These are phyloP conservation scores for Xiphophorus hellerii DNA, from an alignment of 2,113 vertebrate species.

Conservation along the genomic window DNA sequence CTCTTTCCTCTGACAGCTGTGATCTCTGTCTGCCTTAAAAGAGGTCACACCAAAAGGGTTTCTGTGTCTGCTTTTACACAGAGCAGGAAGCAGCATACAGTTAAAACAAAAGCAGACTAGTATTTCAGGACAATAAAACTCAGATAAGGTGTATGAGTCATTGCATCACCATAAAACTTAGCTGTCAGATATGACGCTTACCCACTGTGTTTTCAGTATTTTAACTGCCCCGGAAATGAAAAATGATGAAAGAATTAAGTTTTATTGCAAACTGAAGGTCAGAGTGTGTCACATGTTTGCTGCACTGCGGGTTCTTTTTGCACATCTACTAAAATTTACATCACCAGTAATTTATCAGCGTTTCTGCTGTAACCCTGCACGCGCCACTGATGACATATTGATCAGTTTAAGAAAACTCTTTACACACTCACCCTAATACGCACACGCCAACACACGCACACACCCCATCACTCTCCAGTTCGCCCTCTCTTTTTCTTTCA, in stretches of 20 bases:
- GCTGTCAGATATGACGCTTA: background rate
- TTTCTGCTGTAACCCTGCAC: constrained; percentile 15
- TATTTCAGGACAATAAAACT: background rate
- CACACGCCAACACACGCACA: constrained; percentile 23
- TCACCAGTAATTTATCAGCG: constrained; percentile 1
- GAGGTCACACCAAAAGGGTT: constrained; percentile 57
- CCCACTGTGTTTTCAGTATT: background rate
- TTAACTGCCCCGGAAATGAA: background rate
- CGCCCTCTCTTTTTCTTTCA: constrained; percentile 38
- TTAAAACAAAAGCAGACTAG: background rate
- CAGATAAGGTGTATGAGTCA: background rate
- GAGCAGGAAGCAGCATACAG: background rate
- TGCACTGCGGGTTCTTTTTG: constrained; percentile 3
- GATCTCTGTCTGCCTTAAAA: constrained; percentile 68
- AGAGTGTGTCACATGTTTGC: background rate
- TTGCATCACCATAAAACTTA: background rate
- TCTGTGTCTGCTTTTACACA: constrained; percentile 55
- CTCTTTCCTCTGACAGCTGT: constrained; percentile 77
- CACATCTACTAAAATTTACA: constrained; percentile 2
- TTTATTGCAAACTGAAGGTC: background rate
- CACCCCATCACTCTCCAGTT: constrained; percentile 23
- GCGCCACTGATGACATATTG: constrained; percentile 36
- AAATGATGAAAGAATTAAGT: background rate
- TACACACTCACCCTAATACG: constrained; percentile 1
- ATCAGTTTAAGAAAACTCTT: constrained; percentile 33